Evolutionary conservation across 2,888 invertebrate species (phyloP).

Genomic region (Zaprionus lineosus): DNA sequence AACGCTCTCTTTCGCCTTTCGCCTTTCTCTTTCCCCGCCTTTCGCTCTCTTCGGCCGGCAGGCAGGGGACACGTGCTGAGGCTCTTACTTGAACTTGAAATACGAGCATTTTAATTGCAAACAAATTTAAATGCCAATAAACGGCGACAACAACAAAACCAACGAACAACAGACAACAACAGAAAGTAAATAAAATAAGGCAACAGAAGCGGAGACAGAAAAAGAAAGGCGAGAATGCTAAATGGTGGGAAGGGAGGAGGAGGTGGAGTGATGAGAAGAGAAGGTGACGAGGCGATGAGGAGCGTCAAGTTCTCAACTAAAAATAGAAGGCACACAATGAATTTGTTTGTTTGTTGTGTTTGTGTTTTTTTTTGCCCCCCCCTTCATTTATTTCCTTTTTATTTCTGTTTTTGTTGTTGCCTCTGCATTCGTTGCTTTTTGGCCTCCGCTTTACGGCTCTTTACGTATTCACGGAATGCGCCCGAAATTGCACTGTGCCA

Average conservation of each 20-base stretch:
- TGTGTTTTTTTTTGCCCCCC: no score
- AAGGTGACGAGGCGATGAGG: no score
- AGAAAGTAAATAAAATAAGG: neutral
- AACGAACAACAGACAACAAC: slow-evolving; percentile 9
- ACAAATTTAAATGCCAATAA: slow-evolving; percentile 64
- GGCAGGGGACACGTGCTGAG: no score
- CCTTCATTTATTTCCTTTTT: no score
- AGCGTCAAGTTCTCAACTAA: slow-evolving; percentile 12
- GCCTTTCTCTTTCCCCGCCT: neutral
- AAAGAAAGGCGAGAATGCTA: neutral
- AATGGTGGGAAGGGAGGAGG: no score
- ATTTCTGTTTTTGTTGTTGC: neutral
- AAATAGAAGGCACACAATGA: slow-evolving; percentile 21
- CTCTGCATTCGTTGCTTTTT: no score
- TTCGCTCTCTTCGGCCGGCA: neutral
- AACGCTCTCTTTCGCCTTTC: slow-evolving; percentile 13
- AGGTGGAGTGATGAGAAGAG: no score
- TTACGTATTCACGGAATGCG: neutral
- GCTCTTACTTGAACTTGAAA: slow-evolving; percentile 68
- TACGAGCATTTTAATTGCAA: slow-evolving; percentile 40
- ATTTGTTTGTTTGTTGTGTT: neutral
- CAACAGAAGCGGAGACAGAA: neutral
- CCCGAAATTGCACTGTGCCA: slow-evolving; percentile 16
- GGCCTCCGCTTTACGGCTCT: no score
- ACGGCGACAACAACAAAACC: slow-evolving; percentile 9